Percentiles rank a stretch among this genome's conserved stretches.
Evolutionary conservation across 2,888 invertebrate genomes (phyloP).

Genomic region (Catonia carolina): DNA sequence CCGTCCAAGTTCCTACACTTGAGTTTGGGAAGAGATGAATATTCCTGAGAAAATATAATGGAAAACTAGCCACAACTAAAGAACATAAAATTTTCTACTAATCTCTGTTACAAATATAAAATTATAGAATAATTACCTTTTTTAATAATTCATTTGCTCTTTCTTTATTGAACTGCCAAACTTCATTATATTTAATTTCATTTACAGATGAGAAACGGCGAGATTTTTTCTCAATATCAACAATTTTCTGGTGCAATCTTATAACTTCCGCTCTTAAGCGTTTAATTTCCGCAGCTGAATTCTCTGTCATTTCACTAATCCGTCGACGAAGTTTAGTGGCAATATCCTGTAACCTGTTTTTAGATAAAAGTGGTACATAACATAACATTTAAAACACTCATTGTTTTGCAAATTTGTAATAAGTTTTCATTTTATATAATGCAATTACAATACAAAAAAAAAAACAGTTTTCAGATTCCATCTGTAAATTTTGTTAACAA

Average conservation of each 20-base stretch:
- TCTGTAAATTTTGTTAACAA: too few relatives aligned
- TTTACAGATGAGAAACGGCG: constrained; percentile 57
- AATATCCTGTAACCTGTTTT: constrained; percentile 55
- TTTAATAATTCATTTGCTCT: constrained; percentile 42
- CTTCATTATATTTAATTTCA: constrained; percentile 53
- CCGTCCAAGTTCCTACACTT: too few relatives aligned
- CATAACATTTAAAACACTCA: too few relatives aligned
- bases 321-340: constrained; percentile 58
- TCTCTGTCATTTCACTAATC: constrained; percentile 58
- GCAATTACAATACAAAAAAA: too few relatives aligned
- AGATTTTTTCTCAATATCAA: constrained; percentile 63
- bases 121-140: too few relatives aligned
- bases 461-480: too few relatives aligned
- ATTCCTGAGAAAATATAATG: too few relatives aligned
- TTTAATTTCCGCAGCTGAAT: constrained; percentile 57
- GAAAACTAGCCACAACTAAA: too few relatives aligned
- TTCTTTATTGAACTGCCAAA: constrained; percentile 57
- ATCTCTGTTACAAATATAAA: too few relatives aligned
- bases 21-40: too few relatives aligned
- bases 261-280: constrained; percentile 62
- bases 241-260: constrained; percentile 58
- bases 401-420: too few relatives aligned
- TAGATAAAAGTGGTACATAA: not conserved
- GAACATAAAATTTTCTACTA: too few relatives aligned
- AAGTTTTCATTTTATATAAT: not conserved